Conservation (phyloP, 2,797 vertebrate genomes). For the Halcyon chelicuti region DNA sequence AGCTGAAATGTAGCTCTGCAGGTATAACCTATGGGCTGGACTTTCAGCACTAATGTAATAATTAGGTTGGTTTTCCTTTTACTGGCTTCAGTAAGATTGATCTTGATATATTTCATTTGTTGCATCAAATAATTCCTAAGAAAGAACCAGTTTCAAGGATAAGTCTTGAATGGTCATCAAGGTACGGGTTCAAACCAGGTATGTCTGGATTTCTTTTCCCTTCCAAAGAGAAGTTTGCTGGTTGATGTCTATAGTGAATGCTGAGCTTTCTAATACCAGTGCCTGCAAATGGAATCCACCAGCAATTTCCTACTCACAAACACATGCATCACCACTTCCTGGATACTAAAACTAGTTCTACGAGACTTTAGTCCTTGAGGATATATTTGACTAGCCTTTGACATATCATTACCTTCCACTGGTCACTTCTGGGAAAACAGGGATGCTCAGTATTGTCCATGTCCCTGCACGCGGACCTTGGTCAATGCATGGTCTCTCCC, state of each 20-base stretch:
- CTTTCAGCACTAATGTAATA: not conserved
- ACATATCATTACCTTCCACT: not conserved
- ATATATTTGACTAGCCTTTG: not conserved
- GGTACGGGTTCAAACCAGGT: not conserved
- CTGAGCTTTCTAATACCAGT: not conserved
- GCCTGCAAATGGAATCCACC: not conserved
- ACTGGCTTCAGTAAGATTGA: not conserved
- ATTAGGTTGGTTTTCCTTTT: not conserved
- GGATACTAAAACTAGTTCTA: not conserved
- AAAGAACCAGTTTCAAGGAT: not conserved
- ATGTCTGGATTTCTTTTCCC: not conserved
- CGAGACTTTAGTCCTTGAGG: not conserved
- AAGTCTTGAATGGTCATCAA: not conserved
- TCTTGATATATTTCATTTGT: not conserved
- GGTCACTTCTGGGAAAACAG: not conserved
- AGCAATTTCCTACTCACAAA: not conserved
- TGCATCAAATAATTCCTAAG: not conserved
- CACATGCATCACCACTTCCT: not conserved
- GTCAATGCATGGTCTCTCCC: fast-evolving
- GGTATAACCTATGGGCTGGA: not conserved
- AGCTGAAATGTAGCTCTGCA: constrained; percentile 20
- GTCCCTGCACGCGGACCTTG: not conserved
- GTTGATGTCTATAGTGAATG: not conserved
- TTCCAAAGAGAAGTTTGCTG: not conserved
- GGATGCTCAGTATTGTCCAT: not conserved